These are phyloP conservation scores for Lasioglossum albipes DNA, from an alignment of 1,140 invertebrate genomes.

Conservation along the genomic window DNA sequence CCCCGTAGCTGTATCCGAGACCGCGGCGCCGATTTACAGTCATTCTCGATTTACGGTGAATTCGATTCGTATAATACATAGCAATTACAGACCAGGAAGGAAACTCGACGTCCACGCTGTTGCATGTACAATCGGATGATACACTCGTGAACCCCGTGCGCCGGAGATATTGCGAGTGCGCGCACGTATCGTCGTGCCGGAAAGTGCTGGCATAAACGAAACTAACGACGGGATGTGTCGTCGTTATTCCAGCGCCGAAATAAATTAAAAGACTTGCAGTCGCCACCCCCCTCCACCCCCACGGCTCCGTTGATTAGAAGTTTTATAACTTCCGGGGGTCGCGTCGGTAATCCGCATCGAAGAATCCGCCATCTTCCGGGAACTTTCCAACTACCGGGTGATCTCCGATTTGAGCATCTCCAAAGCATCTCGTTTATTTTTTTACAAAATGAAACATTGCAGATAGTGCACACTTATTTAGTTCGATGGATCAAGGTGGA, in stretches of 20 bases:
- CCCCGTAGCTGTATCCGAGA: neutral
- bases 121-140: neutral
- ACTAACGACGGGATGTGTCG: constrained; percentile 42
- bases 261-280: constrained; percentile 50
- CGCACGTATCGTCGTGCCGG: neutral
- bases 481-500: no score
- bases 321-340: constrained; percentile 50
- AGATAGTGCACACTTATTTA: no score
- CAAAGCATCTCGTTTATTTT: no score
- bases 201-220: constrained; percentile 48
- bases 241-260: constrained; percentile 31
- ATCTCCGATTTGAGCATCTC: no score
- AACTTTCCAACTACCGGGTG: no score
- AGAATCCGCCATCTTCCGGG: neutral
- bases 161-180: constrained; percentile 2
- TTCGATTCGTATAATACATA: constrained; percentile 7
- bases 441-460: no score
- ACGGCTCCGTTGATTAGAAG: constrained; percentile 54
- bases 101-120: neutral
- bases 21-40: constrained; percentile 14
- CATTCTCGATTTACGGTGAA: constrained; percentile 45
- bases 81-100: constrained; percentile 13
- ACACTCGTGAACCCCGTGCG: neutral
- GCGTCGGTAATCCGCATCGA: constrained; percentile 20
- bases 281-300: neutral